Evolutionary conservation across 2,888 invertebrate genomes (phyloP), one percentile per base, ranked within the genome.

Genomic region (Melanotus villosus): DNA sequence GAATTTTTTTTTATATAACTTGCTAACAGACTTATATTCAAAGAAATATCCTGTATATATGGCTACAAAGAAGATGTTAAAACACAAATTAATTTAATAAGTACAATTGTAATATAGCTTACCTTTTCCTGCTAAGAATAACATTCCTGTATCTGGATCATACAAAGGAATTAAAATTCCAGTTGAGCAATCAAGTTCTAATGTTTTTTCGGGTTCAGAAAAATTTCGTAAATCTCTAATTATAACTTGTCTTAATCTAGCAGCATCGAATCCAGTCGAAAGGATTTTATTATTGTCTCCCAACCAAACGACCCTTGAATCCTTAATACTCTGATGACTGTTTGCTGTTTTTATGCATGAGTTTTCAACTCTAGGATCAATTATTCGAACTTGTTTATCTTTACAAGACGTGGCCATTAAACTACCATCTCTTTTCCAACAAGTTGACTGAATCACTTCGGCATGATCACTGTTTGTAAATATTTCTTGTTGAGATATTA

Each of bases 71-170:
- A n/a, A n/a, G n/a, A n/a, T n/a, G n/a, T n/a, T n/a, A n/a, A n/a
- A n/a, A n/a, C n/a, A n/a, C n/a, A n/a, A n/a, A n/a, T n/a, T n/a
- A n/a, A n/a, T n/a, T n/a, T n/a, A n/a, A n/a, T n/a, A n/a, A n/a
- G n/a, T n/a, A n/a, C n/a, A n/a, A n/a, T n/a, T n/a, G n/a, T n/a
- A n/a, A 12, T n/a, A 12, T 30, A 9, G 23, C 32, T 73, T 72
- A 82, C 84, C 97, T 88, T 97, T 97, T 38, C 97, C 98, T 63
- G 95, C 95, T 66, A 98, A 86, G 87, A 98, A 97, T 69, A 98
- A 88, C 96, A 98, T 97, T 78, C 94, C 94, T 38, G 98, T 98
- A 80, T 98, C 98, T 10, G 93, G 87, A 85, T 98, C 98, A 83
- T 91, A 97, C 4, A 98, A 87, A 0, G 98, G 98, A 89, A 98